Base-by-base conservation (phyloP, 2,113 vertebrate genomes). In the Dasyornis broadbenti region DNA sequence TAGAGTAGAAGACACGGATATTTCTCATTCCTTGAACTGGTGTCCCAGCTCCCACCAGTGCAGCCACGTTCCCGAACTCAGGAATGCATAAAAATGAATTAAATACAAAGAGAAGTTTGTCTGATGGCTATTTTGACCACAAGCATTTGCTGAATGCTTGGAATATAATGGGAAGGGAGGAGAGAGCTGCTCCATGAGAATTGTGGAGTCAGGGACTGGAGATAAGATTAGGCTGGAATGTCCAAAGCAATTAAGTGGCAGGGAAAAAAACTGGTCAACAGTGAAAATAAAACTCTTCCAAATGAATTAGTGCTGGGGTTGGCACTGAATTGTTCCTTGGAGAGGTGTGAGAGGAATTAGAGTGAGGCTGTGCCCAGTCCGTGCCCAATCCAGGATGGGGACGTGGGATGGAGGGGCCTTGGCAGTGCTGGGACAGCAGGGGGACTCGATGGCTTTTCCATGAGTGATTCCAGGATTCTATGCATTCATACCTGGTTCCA, bases 201-300 rank as follows among this genome's bases (percentile, higher is more conserved):
- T 42, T 9, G 33, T 27, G 82, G 30, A 92, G 59, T 60, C 71
- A 30, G 88, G 90, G 59, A 12, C 76, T 77, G 71, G 4, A 80
- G 95, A 93, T 93, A 88, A 95, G 90, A 93, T 93, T 90, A 47
- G 82, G 27, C 68, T 73, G 90, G 95, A 94, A 93, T 92, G 90
- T 81, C 88, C 72, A 10, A 57, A 93, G 70, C 68, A 50, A 17
- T 70, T 33, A 50, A 65, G 82, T 50, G 82, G 59, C 85, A 94
- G 88, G 11, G 57, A 44, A 53, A 53, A 30, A 72, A 64, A 33
- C 0, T 28, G 65, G 59, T 65, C 77, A 93, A 40, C 50, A 47
- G 18, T 16, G 24, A 60, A 90, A 83, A 63, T 9, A 5, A 75
- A 93, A 63, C 68, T 35, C 77, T 60, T 68, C 39, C 47, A 20